Evolutionary conservation across 2,888 invertebrate genomes (phyloP).

Genomic region (Drosophila algonquin): DNA sequence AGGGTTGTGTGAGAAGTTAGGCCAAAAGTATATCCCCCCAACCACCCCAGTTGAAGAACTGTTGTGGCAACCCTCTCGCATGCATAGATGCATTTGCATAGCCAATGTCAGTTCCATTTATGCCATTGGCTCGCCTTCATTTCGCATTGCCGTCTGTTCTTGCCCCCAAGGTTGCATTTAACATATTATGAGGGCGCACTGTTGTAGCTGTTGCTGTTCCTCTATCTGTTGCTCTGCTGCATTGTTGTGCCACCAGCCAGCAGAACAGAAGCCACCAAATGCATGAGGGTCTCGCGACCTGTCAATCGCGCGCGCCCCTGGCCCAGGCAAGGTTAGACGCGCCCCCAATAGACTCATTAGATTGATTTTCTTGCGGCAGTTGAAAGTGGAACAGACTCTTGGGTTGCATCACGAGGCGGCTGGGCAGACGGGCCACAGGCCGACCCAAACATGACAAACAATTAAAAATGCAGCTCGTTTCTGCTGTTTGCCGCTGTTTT

Average conservation of each 20-base stretch:
- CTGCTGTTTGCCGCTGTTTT: constrained; percentile 15
- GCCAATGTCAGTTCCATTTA: constrained; percentile 59
- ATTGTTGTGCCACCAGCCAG: constrained; percentile 34
- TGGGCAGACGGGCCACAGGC: not conserved
- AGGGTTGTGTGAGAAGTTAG: constrained; percentile 5
- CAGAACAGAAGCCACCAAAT: constrained; percentile 14
- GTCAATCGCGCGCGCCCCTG: constrained; percentile 10
- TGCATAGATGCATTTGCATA: constrained; percentile 51
- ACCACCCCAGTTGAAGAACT: not conserved
- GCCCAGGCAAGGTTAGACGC: constrained; percentile 38
- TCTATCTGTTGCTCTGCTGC: constrained; percentile 15
- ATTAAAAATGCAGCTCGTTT: constrained; percentile 30
- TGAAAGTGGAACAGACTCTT: constrained; percentile 6
- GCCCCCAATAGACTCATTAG: constrained; percentile 17
- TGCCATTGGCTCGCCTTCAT: constrained; percentile 55
- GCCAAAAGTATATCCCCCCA: not conserved
- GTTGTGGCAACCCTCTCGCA: constrained; percentile 27
- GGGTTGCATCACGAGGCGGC: constrained; percentile 31
- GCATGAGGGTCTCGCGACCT: constrained; percentile 42
- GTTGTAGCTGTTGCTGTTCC: constrained; percentile 27
- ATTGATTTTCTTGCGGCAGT: constrained; percentile 1
- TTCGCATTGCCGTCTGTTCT: constrained; percentile 38
- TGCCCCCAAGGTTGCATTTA: constrained; percentile 62
- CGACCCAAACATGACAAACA: constrained; percentile 20
- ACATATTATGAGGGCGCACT: constrained; percentile 70